These are phyloP conservation scores for Zaprionus camerounensis DNA, from an alignment of 1,140 invertebrate species.

Conservation along the genomic window DNA sequence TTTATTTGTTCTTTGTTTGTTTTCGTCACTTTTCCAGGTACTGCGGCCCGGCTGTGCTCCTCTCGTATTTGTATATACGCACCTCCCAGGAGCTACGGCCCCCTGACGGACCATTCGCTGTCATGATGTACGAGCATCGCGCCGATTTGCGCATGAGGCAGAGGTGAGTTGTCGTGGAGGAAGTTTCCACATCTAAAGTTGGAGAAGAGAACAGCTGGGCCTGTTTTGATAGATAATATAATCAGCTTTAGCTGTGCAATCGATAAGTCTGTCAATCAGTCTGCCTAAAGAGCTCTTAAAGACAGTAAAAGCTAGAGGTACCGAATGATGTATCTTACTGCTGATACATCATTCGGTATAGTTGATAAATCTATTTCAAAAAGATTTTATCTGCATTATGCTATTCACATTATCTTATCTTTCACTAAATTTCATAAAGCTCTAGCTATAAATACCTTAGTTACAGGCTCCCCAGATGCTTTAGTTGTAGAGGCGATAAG, in stretches of 20 bases:
- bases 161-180: slow-evolving; percentile 62
- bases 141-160: slow-evolving; percentile 79
- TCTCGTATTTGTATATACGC: slow-evolving; percentile 87
- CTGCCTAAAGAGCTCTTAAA: neutral
- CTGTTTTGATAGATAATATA: neutral
- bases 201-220: neutral
- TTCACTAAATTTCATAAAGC: neutral
- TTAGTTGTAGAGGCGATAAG: no score
- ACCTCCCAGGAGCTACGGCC: slow-evolving; percentile 87
- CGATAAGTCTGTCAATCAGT: neutral
- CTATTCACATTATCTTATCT: neutral
- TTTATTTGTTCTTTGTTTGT: neutral
- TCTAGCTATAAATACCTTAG: neutral
- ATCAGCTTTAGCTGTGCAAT: neutral
- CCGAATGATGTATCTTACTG: no score
- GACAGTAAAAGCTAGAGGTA: no score
- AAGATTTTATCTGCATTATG: neutral
- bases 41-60: slow-evolving; percentile 87
- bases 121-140: slow-evolving; percentile 86
- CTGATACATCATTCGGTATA: no score
- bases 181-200: neutral
- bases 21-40: slow-evolving; percentile 85
- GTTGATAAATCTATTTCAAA: no score
- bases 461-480: no score
- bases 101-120: slow-evolving; percentile 85